phyloP scores from a whole-genome alignment of 2,888 invertebrate genomes.

The Aphidoletes aphidimyza region DNA sequence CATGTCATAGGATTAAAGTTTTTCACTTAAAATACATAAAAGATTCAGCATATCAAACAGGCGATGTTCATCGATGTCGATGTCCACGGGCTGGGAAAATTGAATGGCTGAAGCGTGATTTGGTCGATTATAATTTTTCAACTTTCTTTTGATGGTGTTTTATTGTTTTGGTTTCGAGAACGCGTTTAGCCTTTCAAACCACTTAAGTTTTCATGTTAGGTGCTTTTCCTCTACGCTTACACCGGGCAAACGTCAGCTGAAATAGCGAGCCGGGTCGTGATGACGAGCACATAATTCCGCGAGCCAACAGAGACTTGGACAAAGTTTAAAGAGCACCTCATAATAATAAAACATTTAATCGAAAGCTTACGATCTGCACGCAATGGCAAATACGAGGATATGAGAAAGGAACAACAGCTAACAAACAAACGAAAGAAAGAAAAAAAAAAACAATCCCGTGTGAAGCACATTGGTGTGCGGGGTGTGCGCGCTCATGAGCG shows the following conservation, averaged over 20 bases:
- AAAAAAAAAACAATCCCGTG: neutral
- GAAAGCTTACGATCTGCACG: conserved; percentile 54
- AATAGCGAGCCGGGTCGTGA: neutral
- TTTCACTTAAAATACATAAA: neutral
- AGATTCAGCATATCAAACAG: conserved; percentile 8
- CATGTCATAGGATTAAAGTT: neutral
- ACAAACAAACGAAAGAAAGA: too few relatives aligned
- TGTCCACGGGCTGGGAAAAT: neutral
- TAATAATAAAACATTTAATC: conserved; percentile 55
- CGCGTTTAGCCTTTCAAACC: conserved; percentile 23
- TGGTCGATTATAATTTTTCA: conserved; percentile 25
- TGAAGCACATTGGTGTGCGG: neutral
- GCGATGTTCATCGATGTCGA: neutral
- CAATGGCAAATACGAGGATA: conserved; percentile 10
- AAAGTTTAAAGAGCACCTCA: conserved; percentile 55
- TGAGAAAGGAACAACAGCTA: too few relatives aligned
- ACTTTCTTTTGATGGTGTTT: conserved; percentile 5
- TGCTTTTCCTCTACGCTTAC: neutral
- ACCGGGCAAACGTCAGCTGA: neutral
- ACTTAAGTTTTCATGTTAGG: neutral
- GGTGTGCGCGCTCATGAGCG: too few relatives aligned
- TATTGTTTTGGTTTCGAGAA: neutral
- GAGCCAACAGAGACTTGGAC: neutral
- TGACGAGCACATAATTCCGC: neutral
- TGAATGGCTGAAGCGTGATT: conserved; percentile 1